phyloP scores from a whole-genome alignment of 2,113 vertebrate genomes.

The Cebus imitator region DNA sequence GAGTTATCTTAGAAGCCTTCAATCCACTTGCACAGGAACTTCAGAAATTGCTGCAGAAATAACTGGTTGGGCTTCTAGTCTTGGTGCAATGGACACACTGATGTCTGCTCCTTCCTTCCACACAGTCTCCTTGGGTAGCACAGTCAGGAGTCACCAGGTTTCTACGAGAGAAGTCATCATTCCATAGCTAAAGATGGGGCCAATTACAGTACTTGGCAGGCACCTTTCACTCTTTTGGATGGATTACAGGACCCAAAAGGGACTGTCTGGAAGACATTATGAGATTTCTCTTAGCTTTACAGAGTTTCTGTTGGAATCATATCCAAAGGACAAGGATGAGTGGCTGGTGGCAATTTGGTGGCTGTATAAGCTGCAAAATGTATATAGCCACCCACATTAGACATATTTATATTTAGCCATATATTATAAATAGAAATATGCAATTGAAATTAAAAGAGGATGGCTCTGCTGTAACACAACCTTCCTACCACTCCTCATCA shows the following conservation, averaged over 20 bases:
- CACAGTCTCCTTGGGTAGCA: not conserved
- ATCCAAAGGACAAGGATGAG: not conserved
- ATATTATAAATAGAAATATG: not conserved
- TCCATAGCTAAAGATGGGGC: no score
- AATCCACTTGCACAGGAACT: not conserved
- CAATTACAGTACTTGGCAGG: no score
- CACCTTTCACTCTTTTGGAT: not conserved
- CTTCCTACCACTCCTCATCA: not conserved
- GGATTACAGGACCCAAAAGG: not conserved
- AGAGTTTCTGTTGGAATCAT: constrained; percentile 11
- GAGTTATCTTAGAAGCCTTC: constrained; percentile 22
- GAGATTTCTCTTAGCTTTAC: not conserved
- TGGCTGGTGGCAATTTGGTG: not conserved
- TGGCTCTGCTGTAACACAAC: not conserved
- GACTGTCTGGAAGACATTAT: not conserved
- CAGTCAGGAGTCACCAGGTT: not conserved
- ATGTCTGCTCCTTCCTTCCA: not conserved
- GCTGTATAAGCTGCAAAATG: not conserved
- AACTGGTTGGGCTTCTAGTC: not conserved
- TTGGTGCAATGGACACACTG: not conserved
- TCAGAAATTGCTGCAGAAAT: not conserved
- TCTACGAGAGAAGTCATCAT: not conserved
- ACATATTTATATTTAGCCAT: not conserved
- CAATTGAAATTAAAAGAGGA: not conserved
- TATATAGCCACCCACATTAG: not conserved